These are phyloP conservation scores for Alethe castanea DNA, from an alignment of 2,113 vertebrate genomes.

Conservation along the genomic window DNA sequence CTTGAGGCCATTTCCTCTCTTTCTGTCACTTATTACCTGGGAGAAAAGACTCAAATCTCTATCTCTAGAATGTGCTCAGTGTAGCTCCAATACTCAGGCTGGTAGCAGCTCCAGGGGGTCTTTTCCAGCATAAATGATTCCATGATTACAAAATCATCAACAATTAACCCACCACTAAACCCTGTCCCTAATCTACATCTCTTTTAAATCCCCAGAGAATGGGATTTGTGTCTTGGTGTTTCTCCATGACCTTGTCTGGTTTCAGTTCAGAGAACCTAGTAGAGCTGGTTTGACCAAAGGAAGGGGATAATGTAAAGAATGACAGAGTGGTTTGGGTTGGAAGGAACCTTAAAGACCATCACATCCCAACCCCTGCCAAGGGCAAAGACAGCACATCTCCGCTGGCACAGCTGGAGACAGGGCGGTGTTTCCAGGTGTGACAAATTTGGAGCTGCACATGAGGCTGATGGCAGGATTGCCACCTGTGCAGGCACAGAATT, in stretches of 20 bases:
- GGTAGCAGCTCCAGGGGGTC: neutral
- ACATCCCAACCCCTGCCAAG: neutral
- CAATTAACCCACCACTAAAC: neutral
- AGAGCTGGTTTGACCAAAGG: rapidly evolving
- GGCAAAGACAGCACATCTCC: neutral
- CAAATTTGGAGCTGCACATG: neutral
- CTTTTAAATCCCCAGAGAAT: neutral
- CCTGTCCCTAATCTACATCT: neutral
- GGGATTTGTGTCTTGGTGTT: neutral
- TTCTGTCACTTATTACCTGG: neutral
- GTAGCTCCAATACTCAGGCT: neutral
- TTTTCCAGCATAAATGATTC: neutral
- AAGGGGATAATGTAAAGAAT: neutral
- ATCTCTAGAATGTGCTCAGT: neutral
- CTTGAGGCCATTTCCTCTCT: neutral
- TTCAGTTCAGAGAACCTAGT: neutral
- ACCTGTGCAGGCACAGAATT: too few relatives aligned
- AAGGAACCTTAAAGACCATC: neutral
- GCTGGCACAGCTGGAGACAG: neutral
- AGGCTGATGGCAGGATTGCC: neutral
- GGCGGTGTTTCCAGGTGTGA: neutral
- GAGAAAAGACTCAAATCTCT: neutral
- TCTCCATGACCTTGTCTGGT: neutral
- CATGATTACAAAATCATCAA: neutral
- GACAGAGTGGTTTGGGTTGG: neutral